Evolutionary conservation across 2,113 vertebrate genomes (phyloP).

Genomic region (Campylorhamphus procurvoides): DNA sequence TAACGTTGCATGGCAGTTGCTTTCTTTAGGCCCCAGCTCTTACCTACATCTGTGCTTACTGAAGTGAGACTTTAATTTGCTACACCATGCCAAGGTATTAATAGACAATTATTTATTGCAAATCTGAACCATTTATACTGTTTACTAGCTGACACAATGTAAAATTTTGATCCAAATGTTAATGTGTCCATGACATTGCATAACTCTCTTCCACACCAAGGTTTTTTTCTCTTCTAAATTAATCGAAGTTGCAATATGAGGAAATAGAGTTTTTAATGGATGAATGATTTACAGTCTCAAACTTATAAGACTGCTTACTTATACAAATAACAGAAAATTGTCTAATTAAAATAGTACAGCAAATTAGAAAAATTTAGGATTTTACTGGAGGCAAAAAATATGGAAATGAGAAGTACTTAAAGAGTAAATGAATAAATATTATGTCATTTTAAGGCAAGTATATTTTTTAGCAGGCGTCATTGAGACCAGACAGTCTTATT

Average conservation of each 20-base stretch:
- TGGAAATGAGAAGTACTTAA: conserved; percentile 61
- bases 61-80: conserved; percentile 87
- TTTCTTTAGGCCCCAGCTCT: conserved; percentile 59
- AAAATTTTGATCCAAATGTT: conserved; percentile 90
- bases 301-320: conserved; percentile 69
- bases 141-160: conserved; percentile 85
- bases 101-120: conserved; percentile 93
- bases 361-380: conserved; percentile 70
- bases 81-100: conserved; percentile 83
- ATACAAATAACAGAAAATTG: conserved; percentile 60
- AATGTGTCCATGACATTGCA: conserved; percentile 86
- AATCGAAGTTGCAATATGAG: conserved; percentile 71
- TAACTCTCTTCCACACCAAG: conserved; percentile 78
- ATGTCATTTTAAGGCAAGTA: conserved; percentile 27
- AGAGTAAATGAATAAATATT: conserved; percentile 70
- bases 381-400: conserved; percentile 60
- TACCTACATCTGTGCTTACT: conserved; percentile 81
- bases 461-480: conserved; percentile 32
- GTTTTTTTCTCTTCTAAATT: conserved; percentile 75
- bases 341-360: conserved; percentile 70
- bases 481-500: conserved; percentile 58
- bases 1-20: conserved; percentile 41
- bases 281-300: conserved; percentile 78
- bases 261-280: conserved; percentile 79
- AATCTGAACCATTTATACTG: conserved; percentile 86